Evolutionary conservation across 2,888 invertebrate genomes (phyloP).

Genomic region (Empis stercorea): DNA sequence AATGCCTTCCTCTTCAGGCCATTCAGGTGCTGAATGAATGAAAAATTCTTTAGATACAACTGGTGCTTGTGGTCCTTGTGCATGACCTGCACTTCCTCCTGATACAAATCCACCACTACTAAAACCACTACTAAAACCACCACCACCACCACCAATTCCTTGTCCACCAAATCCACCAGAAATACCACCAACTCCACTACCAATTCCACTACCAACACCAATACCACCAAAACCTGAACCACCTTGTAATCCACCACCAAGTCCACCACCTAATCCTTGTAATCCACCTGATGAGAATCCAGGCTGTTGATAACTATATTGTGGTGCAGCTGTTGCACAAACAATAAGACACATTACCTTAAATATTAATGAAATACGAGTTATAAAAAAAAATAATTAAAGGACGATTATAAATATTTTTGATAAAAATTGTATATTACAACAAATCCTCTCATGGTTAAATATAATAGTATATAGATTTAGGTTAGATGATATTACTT

Average conservation of each 20-base stretch:
- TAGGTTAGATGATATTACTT: no score
- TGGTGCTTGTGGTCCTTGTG: constrained; percentile 10
- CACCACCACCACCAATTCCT: constrained; percentile 1
- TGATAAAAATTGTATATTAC: no score
- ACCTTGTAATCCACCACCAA: background rate
- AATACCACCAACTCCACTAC: constrained; percentile 8
- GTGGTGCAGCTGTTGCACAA: background rate
- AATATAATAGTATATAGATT: no score
- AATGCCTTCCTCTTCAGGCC: constrained; percentile 26
- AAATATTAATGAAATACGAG: background rate
- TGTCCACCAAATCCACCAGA: constrained; percentile 14
- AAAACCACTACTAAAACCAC: constrained; percentile 2
- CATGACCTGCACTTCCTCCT: constrained; percentile 1
- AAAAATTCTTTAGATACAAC: constrained; percentile 31
- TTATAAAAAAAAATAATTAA: background rate
- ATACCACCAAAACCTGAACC: background rate
- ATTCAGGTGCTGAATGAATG: constrained; percentile 35
- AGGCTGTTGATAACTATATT: background rate
- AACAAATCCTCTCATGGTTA: no score
- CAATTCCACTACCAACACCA: background rate
- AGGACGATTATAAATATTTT: no score
- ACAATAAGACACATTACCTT: background rate
- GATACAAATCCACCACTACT: constrained; percentile 3
- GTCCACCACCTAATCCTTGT: background rate
- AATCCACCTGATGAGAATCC: background rate